Conservation (phyloP, 2,888 invertebrate genomes). For the Eupithecia abbreviata region DNA sequence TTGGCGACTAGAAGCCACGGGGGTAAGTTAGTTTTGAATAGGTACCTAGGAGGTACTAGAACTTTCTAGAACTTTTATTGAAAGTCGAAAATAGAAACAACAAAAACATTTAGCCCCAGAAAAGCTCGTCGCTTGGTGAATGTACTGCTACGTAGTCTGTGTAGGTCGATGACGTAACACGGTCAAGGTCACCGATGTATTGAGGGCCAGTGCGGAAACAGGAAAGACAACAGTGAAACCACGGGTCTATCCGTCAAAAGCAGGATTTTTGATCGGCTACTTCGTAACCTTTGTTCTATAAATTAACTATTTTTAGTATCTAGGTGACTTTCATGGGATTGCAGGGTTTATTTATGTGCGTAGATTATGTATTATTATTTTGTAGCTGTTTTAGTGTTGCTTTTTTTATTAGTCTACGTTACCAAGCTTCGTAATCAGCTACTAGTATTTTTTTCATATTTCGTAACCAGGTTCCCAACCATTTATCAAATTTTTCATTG, state of each 20-base stretch:
- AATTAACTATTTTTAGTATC: no score
- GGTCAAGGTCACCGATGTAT: slow-evolving; percentile 23
- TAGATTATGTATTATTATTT: no score
- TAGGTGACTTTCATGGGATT: neutral
- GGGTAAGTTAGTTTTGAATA: neutral
- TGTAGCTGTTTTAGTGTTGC: no score
- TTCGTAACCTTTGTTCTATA: neutral
- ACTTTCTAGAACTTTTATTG: neutral
- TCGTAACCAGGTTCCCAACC: neutral
- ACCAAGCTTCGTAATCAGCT: neutral
- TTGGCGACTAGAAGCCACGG: neutral
- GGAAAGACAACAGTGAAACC: neutral
- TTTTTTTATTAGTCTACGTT: no score
- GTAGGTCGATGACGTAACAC: slow-evolving; percentile 24
- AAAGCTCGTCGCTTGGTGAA: slow-evolving; percentile 5
- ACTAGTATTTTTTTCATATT: neutral
- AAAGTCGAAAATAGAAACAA: neutral
- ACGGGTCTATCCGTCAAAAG: neutral
- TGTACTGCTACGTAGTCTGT: neutral
- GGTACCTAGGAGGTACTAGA: neutral
- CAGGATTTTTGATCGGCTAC: neutral
- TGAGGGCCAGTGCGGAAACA: slow-evolving; percentile 2
- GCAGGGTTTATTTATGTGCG: no score
- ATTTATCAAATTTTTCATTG: neutral
- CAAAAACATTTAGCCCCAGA: slow-evolving; percentile 1